A percentile compares a stretch with the other conserved stretches of the same genome.
phyloP scores from a whole-genome alignment of 2,113 vertebrate species.

The Bothrops jararaca region DNA sequence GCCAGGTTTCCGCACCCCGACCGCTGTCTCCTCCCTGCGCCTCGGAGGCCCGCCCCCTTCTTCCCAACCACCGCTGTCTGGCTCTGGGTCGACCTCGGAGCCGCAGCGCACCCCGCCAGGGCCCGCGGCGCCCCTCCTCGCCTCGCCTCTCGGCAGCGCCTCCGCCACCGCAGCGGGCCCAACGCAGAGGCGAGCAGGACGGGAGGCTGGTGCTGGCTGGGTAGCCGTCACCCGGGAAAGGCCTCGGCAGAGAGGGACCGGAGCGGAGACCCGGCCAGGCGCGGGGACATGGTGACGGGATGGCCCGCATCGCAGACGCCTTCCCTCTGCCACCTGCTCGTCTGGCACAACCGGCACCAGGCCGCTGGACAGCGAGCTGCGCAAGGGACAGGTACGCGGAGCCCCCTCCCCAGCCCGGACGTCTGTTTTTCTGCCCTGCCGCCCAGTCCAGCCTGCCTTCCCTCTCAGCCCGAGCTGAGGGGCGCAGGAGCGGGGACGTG shows the following conservation, averaged over 20 bases:
- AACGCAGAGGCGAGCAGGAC: neutral
- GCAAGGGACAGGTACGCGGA: constrained; percentile 50
- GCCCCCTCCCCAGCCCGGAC: neutral
- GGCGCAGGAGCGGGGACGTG: neutral
- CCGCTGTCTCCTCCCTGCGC: neutral
- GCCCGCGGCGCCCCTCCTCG: constrained; percentile 17
- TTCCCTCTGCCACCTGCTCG: constrained; percentile 85
- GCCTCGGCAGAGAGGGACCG: neutral
- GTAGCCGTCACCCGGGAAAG: neutral
- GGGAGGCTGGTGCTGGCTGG: neutral
- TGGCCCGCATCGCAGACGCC: constrained; percentile 75
- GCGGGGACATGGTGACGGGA: constrained; percentile 56
- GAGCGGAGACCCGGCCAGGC: constrained; percentile 6
- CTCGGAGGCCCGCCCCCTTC: neutral
- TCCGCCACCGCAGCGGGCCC: neutral
- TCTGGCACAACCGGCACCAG: constrained; percentile 86
- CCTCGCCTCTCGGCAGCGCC: neutral
- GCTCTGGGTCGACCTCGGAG: constrained; percentile 9
- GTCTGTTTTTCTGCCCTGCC: too few relatives aligned
- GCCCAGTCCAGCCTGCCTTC: neutral
- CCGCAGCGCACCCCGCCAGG: constrained; percentile 29
- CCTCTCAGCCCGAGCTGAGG: neutral
- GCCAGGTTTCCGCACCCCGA: neutral
- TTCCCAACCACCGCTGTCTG: constrained; percentile 8
- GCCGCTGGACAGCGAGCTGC: constrained; percentile 85